Conservation (phyloP, 2,888 invertebrate species). For the Aporophyla nigra region DNA sequence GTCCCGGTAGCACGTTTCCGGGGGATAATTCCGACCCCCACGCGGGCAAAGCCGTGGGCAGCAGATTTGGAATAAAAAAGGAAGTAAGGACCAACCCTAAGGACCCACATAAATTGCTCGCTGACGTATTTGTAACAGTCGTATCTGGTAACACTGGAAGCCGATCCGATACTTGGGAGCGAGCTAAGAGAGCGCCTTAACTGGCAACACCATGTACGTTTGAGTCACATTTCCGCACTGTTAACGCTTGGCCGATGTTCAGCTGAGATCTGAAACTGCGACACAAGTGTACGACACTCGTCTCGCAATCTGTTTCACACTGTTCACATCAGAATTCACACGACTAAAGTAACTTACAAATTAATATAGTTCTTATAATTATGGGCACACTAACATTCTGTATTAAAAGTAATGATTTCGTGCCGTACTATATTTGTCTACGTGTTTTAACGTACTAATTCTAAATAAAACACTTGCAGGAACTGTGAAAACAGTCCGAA, state of each 20-base stretch:
- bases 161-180: slow-evolving; percentile 17
- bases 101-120: neutral
- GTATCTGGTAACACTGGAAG: slow-evolving; percentile 14
- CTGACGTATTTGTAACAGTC: neutral
- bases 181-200: slow-evolving; percentile 16
- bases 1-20: too few species aligned
- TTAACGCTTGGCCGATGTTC: slow-evolving; percentile 38
- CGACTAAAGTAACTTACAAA: neutral
- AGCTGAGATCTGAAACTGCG: slow-evolving; percentile 24
- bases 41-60: too few species aligned
- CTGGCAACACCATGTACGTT: slow-evolving; percentile 32
- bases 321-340: neutral
- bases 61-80: neutral
- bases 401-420: neutral
- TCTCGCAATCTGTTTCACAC: neutral
- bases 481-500: neutral
- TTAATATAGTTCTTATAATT: neutral
- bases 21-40: too few species aligned
- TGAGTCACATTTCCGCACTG: slow-evolving; percentile 37
- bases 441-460: neutral
- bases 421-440: neutral
- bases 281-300: slow-evolving; percentile 45
- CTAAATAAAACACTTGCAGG: neutral
- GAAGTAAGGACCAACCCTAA: neutral
- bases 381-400: neutral